Conservation (phyloP, 2,113 vertebrate species). For the Pseudorectes ferrugineus region DNA sequence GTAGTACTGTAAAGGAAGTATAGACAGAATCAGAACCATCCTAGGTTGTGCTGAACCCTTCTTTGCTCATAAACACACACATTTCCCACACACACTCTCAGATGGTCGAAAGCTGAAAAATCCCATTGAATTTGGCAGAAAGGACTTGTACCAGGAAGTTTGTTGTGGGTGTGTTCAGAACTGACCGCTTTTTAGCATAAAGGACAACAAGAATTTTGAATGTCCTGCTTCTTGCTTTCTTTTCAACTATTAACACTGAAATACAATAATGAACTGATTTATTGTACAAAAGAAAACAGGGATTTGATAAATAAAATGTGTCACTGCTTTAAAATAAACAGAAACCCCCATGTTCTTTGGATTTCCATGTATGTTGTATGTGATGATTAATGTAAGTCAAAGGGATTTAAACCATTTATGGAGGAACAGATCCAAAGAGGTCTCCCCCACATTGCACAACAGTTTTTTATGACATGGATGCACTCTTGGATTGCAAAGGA, state of each 20-base stretch:
- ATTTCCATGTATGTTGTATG: not conserved
- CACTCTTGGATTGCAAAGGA: not conserved
- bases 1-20: not conserved
- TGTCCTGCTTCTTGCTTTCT: not conserved
- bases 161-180: not conserved
- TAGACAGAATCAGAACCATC: not conserved
- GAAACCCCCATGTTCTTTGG: not conserved
- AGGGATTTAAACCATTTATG: not conserved
- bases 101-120: not conserved
- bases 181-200: conserved; percentile 8
- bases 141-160: not conserved
- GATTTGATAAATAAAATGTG: not conserved
- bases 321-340: not conserved
- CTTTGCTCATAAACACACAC: not conserved
- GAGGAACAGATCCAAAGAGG: not conserved
- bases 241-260: not conserved
- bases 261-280: not conserved
- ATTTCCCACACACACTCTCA: not conserved
- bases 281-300: not conserved
- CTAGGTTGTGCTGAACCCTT: not conserved
- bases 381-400: not conserved
- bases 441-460: not conserved
- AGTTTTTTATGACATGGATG: not conserved
- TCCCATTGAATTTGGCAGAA: not conserved
- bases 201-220: not conserved